A percentile compares a stretch with the other conserved stretches of the same genome.
These are phyloP conservation scores for Machimus atricapillus DNA, from an alignment of 2,888 invertebrate genomes.

Conservation along the genomic window DNA sequence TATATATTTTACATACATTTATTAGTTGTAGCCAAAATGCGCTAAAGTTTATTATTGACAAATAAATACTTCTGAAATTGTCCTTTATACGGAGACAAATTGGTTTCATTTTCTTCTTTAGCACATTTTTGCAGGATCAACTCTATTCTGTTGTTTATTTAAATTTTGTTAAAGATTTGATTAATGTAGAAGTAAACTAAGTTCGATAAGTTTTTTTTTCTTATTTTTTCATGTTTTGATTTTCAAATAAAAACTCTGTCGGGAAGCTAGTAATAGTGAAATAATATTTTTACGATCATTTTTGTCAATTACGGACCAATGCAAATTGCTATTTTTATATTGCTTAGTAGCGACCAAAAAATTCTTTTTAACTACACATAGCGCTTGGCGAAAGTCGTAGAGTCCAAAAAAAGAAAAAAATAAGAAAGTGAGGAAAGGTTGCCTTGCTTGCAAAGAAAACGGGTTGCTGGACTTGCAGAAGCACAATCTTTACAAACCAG, in stretches of 20 bases:
- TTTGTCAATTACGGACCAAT: neutral
- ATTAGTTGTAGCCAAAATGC: slow-evolving; percentile 40
- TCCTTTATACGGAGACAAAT: slow-evolving; percentile 8
- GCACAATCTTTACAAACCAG: too few species aligned
- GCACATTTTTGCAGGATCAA: slow-evolving; percentile 21
- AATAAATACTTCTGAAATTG: slow-evolving; percentile 25
- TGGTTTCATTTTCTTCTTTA: slow-evolving; percentile 9
- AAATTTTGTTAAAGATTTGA: neutral
- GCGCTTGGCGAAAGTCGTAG: too few species aligned
- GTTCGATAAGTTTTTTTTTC: neutral
- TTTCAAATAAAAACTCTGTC: neutral
- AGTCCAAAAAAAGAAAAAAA: too few species aligned
- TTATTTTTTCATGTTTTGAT: neutral
- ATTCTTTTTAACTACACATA: neutral
- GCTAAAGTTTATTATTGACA: slow-evolving; percentile 39
- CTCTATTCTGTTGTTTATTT: neutral
- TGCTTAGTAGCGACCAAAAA: neutral
- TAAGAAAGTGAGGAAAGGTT: too few species aligned
- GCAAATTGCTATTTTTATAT: neutral
- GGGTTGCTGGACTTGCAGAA: too few species aligned
- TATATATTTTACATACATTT: slow-evolving; percentile 30
- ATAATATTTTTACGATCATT: neutral
- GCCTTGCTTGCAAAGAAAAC: too few species aligned
- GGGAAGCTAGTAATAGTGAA: neutral
- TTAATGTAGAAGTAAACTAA: neutral